Conservation (phyloP, 2,888 invertebrate genomes). For the Ariolimax columbianus region DNA sequence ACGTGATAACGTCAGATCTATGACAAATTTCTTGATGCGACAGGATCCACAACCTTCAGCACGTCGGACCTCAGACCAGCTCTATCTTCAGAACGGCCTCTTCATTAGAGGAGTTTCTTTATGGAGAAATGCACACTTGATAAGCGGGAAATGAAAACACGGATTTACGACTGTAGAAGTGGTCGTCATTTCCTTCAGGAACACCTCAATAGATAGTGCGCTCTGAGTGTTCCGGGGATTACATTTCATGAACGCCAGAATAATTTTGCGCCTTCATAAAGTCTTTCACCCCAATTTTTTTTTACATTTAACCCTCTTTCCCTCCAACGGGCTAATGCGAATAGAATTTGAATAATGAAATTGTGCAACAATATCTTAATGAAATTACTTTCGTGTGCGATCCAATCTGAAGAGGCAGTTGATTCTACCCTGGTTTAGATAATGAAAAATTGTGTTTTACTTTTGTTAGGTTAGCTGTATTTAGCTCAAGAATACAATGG, state of each 20-base stretch:
- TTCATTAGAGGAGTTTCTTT: conserved; percentile 1
- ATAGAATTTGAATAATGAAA: not conserved
- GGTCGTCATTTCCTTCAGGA: not conserved
- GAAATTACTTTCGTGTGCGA: not conserved
- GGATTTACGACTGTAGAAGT: conserved; percentile 9
- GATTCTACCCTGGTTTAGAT: not conserved
- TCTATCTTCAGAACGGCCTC: not conserved
- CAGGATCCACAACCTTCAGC: not conserved
- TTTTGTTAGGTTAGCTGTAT: too few species aligned
- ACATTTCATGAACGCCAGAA: conserved; percentile 2
- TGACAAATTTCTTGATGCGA: not conserved
- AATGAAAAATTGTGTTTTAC: too few species aligned
- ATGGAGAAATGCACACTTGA: conserved; percentile 12
- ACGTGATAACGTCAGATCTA: conserved; percentile 5
- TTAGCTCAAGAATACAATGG: too few species aligned
- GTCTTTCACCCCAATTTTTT: not conserved
- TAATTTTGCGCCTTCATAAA: not conserved
- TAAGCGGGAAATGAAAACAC: conserved; percentile 15
- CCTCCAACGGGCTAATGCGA: not conserved
- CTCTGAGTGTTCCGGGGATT: not conserved
- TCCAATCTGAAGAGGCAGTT: not conserved
- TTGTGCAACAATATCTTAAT: not conserved
- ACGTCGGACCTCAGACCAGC: not conserved
- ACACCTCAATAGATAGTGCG: not conserved
- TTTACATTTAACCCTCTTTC: not conserved